Evolutionary conservation across 92 coral and sea anemone species (phyloP).

Genomic region (Metridium senile): DNA sequence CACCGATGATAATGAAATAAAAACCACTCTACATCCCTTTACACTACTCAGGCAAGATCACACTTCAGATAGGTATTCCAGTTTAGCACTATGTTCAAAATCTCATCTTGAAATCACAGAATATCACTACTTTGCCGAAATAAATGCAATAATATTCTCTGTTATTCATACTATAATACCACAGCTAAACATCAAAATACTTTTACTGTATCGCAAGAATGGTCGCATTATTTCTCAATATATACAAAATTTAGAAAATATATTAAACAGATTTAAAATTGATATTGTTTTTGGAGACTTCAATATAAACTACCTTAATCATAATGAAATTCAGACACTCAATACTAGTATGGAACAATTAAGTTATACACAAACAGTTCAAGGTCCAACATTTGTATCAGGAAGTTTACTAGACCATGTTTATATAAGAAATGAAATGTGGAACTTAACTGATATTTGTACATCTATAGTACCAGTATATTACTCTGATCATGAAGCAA

Average conservation of each 20-base stretch:
- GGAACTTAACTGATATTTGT: neutral
- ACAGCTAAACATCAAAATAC: constrained; percentile 31
- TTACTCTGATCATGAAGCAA: neutral
- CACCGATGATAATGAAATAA: constrained; percentile 26
- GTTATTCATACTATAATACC: constrained; percentile 15
- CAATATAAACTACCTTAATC: constrained; percentile 27
- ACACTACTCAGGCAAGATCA: constrained; percentile 48
- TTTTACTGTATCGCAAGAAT: neutral
- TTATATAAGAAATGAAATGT: neutral
- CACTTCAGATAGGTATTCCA: constrained; percentile 45
- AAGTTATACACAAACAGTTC: constrained; percentile 55
- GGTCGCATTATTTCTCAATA: constrained; percentile 15
- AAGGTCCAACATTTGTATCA: constrained; percentile 27
- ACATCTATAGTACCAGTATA: neutral
- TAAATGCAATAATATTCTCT: constrained; percentile 38
- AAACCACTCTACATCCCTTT: constrained; percentile 34
- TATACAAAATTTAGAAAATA: constrained; percentile 18
- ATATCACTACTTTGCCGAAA: constrained; percentile 32
- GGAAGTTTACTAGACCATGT: neutral
- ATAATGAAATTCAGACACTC: constrained; percentile 41
- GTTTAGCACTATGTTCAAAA: constrained; percentile 56
- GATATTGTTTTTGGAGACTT: constrained; percentile 50
- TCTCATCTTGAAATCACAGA: constrained; percentile 23
- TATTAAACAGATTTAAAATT: constrained; percentile 26
- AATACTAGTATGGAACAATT: constrained; percentile 20